Conservation (phyloP, 2,888 invertebrate genomes). For the Protonemura montana region DNA sequence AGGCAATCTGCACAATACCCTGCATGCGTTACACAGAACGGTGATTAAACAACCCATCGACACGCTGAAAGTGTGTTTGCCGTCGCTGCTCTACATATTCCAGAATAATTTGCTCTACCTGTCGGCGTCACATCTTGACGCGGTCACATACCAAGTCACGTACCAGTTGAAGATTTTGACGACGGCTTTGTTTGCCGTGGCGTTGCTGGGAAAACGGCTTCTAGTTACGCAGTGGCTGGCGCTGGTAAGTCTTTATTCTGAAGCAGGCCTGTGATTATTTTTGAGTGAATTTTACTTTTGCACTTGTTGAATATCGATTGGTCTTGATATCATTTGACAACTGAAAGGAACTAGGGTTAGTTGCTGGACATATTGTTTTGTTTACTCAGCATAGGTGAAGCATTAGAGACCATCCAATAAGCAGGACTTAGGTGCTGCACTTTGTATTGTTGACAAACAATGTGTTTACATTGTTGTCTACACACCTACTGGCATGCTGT, state of each 20-base stretch:
- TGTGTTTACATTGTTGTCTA: too few relatives aligned
- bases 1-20: constrained; percentile 62
- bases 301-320: too few relatives aligned
- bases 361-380: too few relatives aligned
- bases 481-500: too few relatives aligned
- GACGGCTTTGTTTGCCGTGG: constrained; percentile 93
- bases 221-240: constrained; percentile 87
- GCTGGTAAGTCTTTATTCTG: constrained; percentile 60
- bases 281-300: too few relatives aligned
- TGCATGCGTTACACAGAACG: constrained; percentile 64
- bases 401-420: too few relatives aligned
- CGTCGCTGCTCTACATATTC: constrained; percentile 92
- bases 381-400: too few relatives aligned
- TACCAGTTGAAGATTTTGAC: constrained; percentile 98
- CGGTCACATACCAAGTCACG: constrained; percentile 98
- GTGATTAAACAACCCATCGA: constrained; percentile 81
- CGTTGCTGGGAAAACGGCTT: constrained; percentile 81
- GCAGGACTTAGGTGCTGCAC: too few relatives aligned
- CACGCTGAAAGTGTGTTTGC: constrained; percentile 91
- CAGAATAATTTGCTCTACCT: constrained; percentile 98
- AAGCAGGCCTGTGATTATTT: too few relatives aligned
- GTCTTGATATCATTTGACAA: too few relatives aligned
- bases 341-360: too few relatives aligned
- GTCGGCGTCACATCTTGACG: constrained; percentile 96
- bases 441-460: too few relatives aligned